Evolutionary conservation across 1,140 invertebrate species (phyloP).

Genomic region (Nephila pilipes): DNA sequence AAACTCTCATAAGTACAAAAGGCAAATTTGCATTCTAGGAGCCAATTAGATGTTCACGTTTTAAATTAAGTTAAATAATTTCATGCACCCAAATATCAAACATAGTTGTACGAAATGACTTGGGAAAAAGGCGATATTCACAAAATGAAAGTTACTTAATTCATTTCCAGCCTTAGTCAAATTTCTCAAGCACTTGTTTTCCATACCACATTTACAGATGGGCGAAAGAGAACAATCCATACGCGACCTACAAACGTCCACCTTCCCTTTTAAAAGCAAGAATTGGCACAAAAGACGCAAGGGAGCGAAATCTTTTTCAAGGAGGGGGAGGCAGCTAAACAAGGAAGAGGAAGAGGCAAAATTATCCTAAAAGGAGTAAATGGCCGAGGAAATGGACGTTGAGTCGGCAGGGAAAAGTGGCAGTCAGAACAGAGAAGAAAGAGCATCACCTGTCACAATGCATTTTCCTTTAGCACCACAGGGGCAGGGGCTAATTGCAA

Average conservation of each 20-base stretch:
- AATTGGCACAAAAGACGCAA: constrained; percentile 5
- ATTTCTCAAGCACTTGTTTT: too few species aligned
- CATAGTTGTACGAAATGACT: too few species aligned
- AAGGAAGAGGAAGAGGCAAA: constrained; percentile 38
- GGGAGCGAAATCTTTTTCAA: constrained; percentile 2
- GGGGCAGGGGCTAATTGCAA: constrained; percentile 70
- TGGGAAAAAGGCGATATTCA: too few species aligned
- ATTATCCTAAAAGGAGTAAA: constrained; percentile 75
- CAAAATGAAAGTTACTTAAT: too few species aligned
- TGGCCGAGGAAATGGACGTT: constrained; percentile 73
- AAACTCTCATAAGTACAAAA: too few species aligned
- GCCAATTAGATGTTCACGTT: too few species aligned
- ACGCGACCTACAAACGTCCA: neutral
- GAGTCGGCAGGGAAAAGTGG: constrained; percentile 39
- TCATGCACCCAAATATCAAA: too few species aligned
- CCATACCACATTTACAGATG: too few species aligned
- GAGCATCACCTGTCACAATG: constrained; percentile 72
- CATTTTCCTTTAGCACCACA: constrained; percentile 71
- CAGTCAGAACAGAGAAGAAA: constrained; percentile 56
- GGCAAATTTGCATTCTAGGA: too few species aligned
- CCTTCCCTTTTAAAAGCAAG: neutral
- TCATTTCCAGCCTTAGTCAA: too few species aligned
- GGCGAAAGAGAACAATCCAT: neutral
- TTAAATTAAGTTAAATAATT: too few species aligned
- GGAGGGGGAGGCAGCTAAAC: neutral